phyloP scores from a whole-genome alignment of 1,140 invertebrate genomes.

The Drosophila truncata region DNA sequence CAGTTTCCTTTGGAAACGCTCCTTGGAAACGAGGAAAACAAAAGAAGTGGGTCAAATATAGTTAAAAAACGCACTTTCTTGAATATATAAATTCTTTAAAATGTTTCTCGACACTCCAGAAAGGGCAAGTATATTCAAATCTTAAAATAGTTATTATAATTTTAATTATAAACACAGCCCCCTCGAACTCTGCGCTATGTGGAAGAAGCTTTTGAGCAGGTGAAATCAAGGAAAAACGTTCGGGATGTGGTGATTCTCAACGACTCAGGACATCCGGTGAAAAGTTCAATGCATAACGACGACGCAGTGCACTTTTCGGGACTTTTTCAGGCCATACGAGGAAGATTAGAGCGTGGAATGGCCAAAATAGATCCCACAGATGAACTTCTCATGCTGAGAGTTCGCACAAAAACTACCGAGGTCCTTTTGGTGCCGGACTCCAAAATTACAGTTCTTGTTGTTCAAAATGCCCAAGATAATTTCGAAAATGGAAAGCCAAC shows the following conservation, averaged over 20 bases:
- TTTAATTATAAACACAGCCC: conserved; percentile 21
- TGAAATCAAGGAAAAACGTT: conserved; percentile 66
- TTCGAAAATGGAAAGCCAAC: conserved; percentile 4
- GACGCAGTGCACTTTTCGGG: conserved; percentile 65
- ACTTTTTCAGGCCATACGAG: conserved; percentile 63
- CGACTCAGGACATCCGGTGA: conserved; percentile 71
- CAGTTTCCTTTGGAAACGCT: conserved; percentile 2
- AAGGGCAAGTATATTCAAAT: conserved; percentile 24
- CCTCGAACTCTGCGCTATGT: conserved; percentile 67
- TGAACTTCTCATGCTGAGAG: conserved; percentile 69
- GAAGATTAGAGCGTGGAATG: conserved; percentile 67
- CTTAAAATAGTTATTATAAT: background rate
- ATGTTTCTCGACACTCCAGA: conserved; percentile 48
- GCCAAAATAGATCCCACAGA: conserved; percentile 70
- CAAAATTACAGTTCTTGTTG: conserved; percentile 78
- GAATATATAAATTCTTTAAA: background rate
- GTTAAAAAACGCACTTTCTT: background rate
- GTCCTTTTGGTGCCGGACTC: conserved; percentile 71
- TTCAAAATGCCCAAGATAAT: conserved; percentile 70
- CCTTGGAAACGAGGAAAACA: conserved; percentile 34
- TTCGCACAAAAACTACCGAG: conserved; percentile 73
- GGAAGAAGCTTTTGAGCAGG: conserved; percentile 64
- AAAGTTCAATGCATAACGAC: conserved; percentile 64
- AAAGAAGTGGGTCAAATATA: conserved; percentile 1
- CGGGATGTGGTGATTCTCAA: conserved; percentile 74